phyloP scores from a whole-genome alignment of 2,888 invertebrate genomes.

The Pecten maximus region DNA sequence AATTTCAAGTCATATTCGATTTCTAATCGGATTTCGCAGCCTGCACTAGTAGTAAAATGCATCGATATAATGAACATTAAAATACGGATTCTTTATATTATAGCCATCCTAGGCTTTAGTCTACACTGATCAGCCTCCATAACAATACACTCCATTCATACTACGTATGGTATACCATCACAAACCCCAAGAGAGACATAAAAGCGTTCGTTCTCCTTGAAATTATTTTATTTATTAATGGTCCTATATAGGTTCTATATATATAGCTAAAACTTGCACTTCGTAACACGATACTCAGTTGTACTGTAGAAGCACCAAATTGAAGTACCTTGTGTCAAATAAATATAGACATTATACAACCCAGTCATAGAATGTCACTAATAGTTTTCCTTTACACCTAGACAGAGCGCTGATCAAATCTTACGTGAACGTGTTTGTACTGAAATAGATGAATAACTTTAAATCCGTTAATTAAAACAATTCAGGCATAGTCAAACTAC shows the following conservation, averaged over 20 bases:
- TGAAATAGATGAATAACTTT: too few relatives aligned
- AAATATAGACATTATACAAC: not conserved
- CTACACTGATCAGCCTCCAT: not conserved
- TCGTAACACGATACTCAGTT: not conserved
- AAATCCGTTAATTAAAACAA: too few relatives aligned
- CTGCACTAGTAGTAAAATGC: too few relatives aligned
- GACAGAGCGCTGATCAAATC: too few relatives aligned
- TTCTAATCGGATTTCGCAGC: too few relatives aligned
- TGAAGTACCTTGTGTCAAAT: not conserved
- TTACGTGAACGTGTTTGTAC: too few relatives aligned
- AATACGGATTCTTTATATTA: too few relatives aligned
- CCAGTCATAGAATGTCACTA: too few relatives aligned
- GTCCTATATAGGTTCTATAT: not conserved
- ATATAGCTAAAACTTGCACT: not conserved
- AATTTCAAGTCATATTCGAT: too few relatives aligned
- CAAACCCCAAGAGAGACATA: not conserved
- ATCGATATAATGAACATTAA: too few relatives aligned
- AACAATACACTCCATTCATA: not conserved
- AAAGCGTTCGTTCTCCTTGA: not conserved
- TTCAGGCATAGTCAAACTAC: too few relatives aligned
- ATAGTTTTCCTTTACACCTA: too few relatives aligned
- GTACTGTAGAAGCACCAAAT: not conserved
- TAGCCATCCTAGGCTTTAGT: not conserved
- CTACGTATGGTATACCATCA: not conserved
- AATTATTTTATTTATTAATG: not conserved